Evolutionary conservation across 2,797 vertebrate genomes (phyloP), one percentile per base, ranked within the genome.

Genomic region (Sebastes vulpes): DNA sequence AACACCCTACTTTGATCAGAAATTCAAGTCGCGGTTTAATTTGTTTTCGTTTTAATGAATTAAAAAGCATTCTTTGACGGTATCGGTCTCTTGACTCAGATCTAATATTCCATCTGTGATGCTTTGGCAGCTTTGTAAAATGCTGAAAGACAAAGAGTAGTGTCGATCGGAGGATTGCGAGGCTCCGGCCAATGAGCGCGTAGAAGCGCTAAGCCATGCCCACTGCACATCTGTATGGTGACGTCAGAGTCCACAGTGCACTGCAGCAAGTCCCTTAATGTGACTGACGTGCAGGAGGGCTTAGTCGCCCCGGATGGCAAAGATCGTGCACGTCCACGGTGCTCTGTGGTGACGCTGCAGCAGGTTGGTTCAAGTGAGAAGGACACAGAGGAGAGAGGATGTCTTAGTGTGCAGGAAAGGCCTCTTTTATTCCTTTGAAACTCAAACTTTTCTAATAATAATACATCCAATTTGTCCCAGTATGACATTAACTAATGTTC

Each of bases 191-290:
- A 93, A 88, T 92, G 18, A 88, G 90, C 69, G 12, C 12, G 20
- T 6, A n/a, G 84, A 12, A 60, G 35, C 60, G 2, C 60, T 77
- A 72, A 81, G 81, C 91, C 88, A 75, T 32, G 80, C 88, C 93
- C 87, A 70, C 82, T 63, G 84, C 82, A 93, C 91, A 92, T 93
- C 89, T 93, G 90, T 79, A 87, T 69, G 1, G 4, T 90, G 89
- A 91, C 75, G 75, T 90, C 91, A 90, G 81, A 72, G 70, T 72
- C 56, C 38, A 16, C 73, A 64, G 66, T 56, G 65, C 67, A 63
- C 78, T 81, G 75, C 83, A 83, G 81, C 76, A 0, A 21, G 80
- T 72, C 72, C 58, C 68, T 79, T 29, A 76, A 46, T 84, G 76
- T 79, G 81, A 74, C 74, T 21, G 82, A 83, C 70, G 75, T 74